Evolutionary conservation across 2,888 invertebrate genomes (phyloP).

Genomic region (Dynastes hyllus): DNA sequence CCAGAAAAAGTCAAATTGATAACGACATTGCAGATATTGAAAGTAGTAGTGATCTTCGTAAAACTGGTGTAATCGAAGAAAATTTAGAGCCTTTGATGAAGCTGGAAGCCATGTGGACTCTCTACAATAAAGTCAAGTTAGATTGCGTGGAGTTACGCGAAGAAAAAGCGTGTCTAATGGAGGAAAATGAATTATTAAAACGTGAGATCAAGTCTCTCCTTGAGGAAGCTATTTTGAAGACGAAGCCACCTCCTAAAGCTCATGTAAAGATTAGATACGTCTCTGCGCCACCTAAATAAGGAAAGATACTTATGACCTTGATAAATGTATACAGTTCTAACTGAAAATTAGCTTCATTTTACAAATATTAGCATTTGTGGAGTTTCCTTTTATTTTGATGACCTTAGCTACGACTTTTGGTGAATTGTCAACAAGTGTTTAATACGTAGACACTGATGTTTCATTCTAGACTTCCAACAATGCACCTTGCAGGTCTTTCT

Average conservation of each 20-base stretch:
- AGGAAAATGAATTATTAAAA: conserved; percentile 72
- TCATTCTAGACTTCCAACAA: too few species aligned
- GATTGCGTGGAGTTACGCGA: conserved; percentile 68
- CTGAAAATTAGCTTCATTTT: too few species aligned
- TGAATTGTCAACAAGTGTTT: too few species aligned
- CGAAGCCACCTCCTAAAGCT: not conserved
- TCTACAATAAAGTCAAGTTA: conserved; percentile 72
- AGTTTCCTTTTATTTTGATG: too few species aligned
- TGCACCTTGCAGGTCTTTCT: too few species aligned
- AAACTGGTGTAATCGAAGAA: conserved; percentile 50
- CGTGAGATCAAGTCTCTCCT: conserved; percentile 67
- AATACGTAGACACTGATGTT: too few species aligned
- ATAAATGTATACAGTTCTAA: too few species aligned
- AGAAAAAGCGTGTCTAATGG: conserved; percentile 69
- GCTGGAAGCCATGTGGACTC: conserved; percentile 74
- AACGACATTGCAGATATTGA: not conserved
- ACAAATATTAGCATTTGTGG: too few species aligned
- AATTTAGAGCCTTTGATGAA: conserved; percentile 58
- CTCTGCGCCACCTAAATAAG: conserved; percentile 17
- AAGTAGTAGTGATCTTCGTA: not conserved
- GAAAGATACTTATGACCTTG: too few species aligned
- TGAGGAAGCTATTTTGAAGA: conserved; percentile 63
- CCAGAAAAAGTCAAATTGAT: not conserved
- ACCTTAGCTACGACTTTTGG: too few species aligned
- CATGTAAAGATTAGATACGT: not conserved